Percentiles rank a stretch among this genome's conserved stretches.
These are phyloP conservation scores for Eubucco bourcierii DNA, from an alignment of 2,113 vertebrate species.

Conservation along the genomic window DNA sequence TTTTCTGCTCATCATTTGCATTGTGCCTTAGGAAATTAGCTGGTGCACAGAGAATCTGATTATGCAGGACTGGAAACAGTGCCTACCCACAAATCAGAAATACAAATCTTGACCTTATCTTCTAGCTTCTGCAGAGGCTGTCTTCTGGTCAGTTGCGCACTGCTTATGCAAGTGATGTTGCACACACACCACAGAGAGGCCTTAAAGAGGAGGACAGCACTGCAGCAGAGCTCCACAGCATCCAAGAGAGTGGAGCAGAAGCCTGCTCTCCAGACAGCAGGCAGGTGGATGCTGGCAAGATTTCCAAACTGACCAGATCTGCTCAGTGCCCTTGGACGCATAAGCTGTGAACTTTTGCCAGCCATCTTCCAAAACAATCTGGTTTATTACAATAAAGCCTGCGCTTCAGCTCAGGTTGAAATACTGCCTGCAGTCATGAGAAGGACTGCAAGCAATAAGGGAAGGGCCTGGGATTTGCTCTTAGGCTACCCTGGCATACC, in stretches of 20 bases:
- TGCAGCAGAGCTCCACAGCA: neutral
- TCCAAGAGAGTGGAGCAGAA: neutral
- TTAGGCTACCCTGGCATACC: neutral
- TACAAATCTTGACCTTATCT: slow-evolving; percentile 27
- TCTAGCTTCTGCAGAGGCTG: neutral
- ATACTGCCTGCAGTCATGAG: neutral
- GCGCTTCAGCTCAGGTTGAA: neutral
- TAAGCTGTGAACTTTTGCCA: neutral
- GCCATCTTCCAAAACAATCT: neutral
- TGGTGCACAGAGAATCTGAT: neutral
- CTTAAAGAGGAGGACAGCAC: neutral
- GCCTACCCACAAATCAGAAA: neutral
- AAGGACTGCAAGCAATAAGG: neutral
- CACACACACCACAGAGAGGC: neutral
- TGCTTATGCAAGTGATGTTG: neutral
- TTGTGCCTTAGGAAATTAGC: slow-evolving; percentile 2
- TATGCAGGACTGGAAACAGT: neutral
- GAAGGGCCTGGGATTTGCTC: neutral
- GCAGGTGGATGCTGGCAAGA: neutral
- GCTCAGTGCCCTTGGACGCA: neutral
- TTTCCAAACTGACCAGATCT: neutral
- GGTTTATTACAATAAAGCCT: neutral
- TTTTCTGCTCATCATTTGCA: slow-evolving; percentile 7
- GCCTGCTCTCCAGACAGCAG: neutral
- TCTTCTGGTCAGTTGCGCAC: neutral